Evolutionary conservation across 2,797 vertebrate genomes (phyloP), one percentile per base, ranked within the genome.

Genomic region (Lepus oiostolus): DNA sequence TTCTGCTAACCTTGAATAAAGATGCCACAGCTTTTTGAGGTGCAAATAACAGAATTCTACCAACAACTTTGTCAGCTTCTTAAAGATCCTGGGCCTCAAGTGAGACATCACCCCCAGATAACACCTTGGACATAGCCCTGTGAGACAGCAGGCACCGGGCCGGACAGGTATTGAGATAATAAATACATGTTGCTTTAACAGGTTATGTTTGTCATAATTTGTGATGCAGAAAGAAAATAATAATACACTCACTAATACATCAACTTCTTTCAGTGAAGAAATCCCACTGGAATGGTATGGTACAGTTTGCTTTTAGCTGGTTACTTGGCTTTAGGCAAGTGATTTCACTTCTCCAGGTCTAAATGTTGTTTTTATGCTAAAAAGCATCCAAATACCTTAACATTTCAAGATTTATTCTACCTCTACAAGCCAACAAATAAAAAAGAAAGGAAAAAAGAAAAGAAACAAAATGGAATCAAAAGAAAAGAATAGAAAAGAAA

Each of bases 261-360:
- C 17, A 4, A 1, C 62, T 7, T 67, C 60, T 92, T 42, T 71
- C 54, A 77, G n/a, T 35, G 58, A 3, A 67, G 47, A 90, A 54
- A 94, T 82, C 58, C 77, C 22, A 13, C 62, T 32, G 7, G 50
- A 72, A 88, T 81, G 13, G 11, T 76, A 2, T 71, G 67, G 50
- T 76, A 50, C 1, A n/a, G 17, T 81, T 93, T 88, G 72, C 26
- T 83, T 93, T 68, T 76, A 68, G 91, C 30, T 47, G n/a, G 10
- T 38, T 74, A 91, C 75, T 10, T 74, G 52, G 80, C 52, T 47
- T 88, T 71, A 92, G n/a, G 70, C 84, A 94, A 91, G 35, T 2
- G 7, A 88, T 88, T 96, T 79, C 84, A 88, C n/a, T 90, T 88
- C 22, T 82, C 50, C 13, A 72, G 1, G 28, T 4, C 35, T 42